Base-by-base conservation (phyloP, 1,140 invertebrate genomes). In the Zaprionus vittiger region DNA sequence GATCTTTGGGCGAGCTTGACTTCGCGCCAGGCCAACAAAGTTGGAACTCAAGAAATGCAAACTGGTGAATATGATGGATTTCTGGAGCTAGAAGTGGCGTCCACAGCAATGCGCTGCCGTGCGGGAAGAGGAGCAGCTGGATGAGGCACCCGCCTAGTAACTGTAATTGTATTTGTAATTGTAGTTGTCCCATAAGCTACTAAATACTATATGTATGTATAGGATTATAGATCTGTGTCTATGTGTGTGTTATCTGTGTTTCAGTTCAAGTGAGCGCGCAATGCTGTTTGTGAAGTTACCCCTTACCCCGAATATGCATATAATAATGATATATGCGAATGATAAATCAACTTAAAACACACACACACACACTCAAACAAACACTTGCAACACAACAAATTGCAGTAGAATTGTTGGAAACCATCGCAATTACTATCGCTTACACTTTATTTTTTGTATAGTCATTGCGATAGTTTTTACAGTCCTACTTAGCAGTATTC, bases 1-100 rank as follows among this genome's bases (percentile, higher is more conserved):
- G 68, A 95, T 95, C 92, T 93, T 95, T 79, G 94, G 94, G 61
- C 91, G 94, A n/a, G 94, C 94, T 94, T 95, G 94, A 95, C 92
- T 90, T 71, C 79, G 86, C 62, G 85, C 91, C n/a, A 69, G 91
- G 63, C 85, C 91, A 69, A 92, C 90, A n/a, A 91, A 92, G 79
- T 71, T 92, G 68, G 91, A 92, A 83, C 83, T 92, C 62, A 92
- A 92, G 73, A 93, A 93, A 70, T 93, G 86, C 82, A 93, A 91
- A 78, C 78, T 93, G 81, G 92, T 93, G 63, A 93, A 93, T 73
- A 89, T 92, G 92, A 90, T 91, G 90, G 91, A 93, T 79, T 92
- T 92, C 65, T 93, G 91, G 91, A 92, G 91, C 91, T 92, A 92
- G 91, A 92, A 92, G 91, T 92, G 91, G 91, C 91, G 91, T 85